A percentile compares a stretch with the other conserved stretches of the same genome.
Evolutionary conservation across 2,888 invertebrate genomes (phyloP).

Genomic region (Andrena hattorfiana): DNA sequence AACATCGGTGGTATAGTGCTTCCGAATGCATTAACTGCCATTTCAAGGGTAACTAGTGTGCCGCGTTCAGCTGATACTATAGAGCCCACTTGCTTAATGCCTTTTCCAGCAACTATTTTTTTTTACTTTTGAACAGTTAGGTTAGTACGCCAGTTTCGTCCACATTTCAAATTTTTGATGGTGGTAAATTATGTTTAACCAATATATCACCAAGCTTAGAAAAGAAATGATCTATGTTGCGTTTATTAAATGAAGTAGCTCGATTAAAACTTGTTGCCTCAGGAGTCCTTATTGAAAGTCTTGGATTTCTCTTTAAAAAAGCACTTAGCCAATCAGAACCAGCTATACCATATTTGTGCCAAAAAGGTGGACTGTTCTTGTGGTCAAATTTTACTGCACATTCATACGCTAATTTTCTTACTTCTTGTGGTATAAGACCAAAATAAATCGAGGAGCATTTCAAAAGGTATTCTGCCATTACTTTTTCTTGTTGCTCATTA

Average conservation of each 20-base stretch:
- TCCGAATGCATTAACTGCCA: background rate
- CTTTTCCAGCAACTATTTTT: background rate
- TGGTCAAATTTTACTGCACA: background rate
- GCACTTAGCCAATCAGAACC: background rate
- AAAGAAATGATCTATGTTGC: background rate
- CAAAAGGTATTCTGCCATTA: background rate
- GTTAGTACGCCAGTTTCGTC: background rate
- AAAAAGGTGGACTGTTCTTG: background rate
- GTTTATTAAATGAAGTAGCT: background rate
- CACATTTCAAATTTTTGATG: background rate
- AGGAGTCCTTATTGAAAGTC: slow-evolving; percentile 3
- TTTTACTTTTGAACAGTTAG: background rate
- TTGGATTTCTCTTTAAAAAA: background rate
- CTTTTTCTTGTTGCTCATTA: background rate
- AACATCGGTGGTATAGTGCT: background rate
- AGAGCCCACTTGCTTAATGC: background rate
- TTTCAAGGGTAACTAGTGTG: background rate
- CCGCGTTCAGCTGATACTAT: background rate
- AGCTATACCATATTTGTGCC: background rate
- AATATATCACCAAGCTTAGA: slow-evolving; percentile 3
- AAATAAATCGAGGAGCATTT: background rate
- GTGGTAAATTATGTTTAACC: background rate
- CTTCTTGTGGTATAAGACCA: background rate
- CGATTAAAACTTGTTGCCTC: background rate
- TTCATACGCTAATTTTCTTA: background rate